These are phyloP conservation scores for Panagrolaimus sp. DNA, from an alignment of 1,140 invertebrate species.

Conservation along the genomic window DNA sequence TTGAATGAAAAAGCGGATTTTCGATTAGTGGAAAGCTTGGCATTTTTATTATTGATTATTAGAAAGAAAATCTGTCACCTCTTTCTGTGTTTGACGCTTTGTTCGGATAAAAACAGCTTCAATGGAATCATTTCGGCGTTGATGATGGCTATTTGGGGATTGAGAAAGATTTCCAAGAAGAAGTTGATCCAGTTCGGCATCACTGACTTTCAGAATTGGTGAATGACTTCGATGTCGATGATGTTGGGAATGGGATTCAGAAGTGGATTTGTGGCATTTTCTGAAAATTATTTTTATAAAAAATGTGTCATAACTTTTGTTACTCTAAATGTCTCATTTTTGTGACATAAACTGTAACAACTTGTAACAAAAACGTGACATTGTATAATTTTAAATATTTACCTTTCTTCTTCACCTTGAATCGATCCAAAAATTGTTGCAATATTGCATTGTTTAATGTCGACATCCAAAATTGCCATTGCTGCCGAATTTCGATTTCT, in stretches of 20 bases:
- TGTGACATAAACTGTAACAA: no score
- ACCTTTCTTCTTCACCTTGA: not conserved
- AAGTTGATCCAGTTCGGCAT: not conserved
- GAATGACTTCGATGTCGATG: not conserved
- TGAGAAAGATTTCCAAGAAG: not conserved
- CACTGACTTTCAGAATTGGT: not conserved
- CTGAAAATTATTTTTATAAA: not conserved
- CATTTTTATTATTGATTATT: no score
- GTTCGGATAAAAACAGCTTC: no score
- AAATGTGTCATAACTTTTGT: not conserved
- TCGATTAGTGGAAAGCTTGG: no score
- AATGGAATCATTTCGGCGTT: not conserved
- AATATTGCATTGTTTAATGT: constrained; percentile 8
- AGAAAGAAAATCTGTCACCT: no score
- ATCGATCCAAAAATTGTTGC: not conserved
- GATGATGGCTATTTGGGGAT: not conserved
- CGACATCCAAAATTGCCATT: not conserved
- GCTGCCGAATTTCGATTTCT: not conserved
- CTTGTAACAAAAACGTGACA: no score
- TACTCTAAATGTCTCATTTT: no score
- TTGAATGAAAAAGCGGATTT: no score
- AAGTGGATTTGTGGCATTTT: not conserved
- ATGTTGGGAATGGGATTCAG: not conserved
- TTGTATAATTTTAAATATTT: no score
- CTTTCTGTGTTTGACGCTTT: no score